Conservation (phyloP, 2,888 invertebrate species). For the Sinelater perroti region DNA sequence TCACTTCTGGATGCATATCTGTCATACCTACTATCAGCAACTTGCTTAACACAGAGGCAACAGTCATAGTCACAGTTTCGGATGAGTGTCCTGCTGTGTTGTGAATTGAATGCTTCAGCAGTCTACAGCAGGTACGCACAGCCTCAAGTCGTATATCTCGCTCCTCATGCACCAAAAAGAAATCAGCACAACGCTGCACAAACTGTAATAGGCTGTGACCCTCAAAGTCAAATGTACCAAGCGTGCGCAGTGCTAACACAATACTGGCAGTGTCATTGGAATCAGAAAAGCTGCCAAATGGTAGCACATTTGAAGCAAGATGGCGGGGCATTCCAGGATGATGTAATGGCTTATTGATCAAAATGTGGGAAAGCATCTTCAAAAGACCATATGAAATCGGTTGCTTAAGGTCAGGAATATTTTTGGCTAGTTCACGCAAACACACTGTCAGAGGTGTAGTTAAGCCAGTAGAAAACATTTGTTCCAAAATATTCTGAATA, state of each 20-base stretch:
- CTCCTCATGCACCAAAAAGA: conserved; percentile 89
- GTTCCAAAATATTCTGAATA: conserved; percentile 85
- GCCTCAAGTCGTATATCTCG: conserved; percentile 93
- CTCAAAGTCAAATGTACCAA: conserved; percentile 84
- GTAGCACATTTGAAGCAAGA: conserved; percentile 61
- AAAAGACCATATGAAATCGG: conserved; percentile 94
- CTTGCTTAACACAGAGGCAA: conserved; percentile 91
- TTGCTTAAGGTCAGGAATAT: conserved; percentile 85
- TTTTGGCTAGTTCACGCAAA: conserved; percentile 86
- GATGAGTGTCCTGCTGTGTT: conserved; percentile 70
- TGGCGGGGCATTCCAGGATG: conserved; percentile 83
- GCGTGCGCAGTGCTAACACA: conserved; percentile 89
- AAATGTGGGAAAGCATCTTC: conserved; percentile 87
- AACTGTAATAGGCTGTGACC: conserved; percentile 91
- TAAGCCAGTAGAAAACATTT: conserved; percentile 92
- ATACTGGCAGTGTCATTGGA: conserved; percentile 80
- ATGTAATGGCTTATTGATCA: conserved; percentile 86
- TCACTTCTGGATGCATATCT: conserved; percentile 93
- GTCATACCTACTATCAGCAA: conserved; percentile 93
- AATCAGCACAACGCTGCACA: conserved; percentile 90
- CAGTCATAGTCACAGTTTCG: conserved; percentile 85
- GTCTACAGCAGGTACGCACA: conserved; percentile 90
- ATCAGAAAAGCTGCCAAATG: conserved; percentile 64
- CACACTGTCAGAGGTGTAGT: conserved; percentile 91
- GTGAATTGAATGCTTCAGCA: conserved; percentile 84